Base-by-base conservation (phyloP, 2,797 vertebrate genomes). In the Clarias platycephalus region DNA sequence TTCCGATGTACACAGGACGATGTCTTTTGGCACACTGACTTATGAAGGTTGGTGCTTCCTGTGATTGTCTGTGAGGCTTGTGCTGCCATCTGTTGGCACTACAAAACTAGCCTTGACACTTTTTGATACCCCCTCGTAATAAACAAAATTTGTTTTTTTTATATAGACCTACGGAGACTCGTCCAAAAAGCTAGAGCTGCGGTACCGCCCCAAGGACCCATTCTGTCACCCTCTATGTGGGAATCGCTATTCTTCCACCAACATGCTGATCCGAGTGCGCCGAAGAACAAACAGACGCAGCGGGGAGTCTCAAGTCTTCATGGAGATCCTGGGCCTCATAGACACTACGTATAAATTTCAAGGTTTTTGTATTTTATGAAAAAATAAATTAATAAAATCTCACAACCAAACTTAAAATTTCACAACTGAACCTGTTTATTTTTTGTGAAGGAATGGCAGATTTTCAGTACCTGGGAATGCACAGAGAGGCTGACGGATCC, bases 321-420 rank as follows among this genome's bases (percentile, higher is more conserved):
- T 97, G 92, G 96, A 98, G 57, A 90, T 97, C 3, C 88, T 98
- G 0, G 98, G 98, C 28, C 88, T 95, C 57, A 94, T 99, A 80
- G 94, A 94, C 57, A 98, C 97, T 0, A 94, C 97, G 0, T 99
- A 99, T 90, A 99, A 97, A 90, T 99, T 99, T 87, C 98, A 99
- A 94, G 98, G 97, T 98, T 24, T 5, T 0, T 40, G 7, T 55
- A 37, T 60, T 34, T 1, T 7, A 6, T 22, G 16, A 20, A 5
- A 13, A 37, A 26, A 20, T 40, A 37, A 37, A 24, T 20, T 15
- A 16, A 40, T 31, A 28, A 18, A 20, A 13, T 63, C 53, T 18
- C 10, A 78, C 3, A 79, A n/a, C 6, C 18, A 40, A 58, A 80
- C 20, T 0, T 13, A 80, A 66, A 22, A 24, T 63, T 28, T 18